Evolutionary conservation across 2,797 vertebrate genomes (phyloP).

Genomic region (Rhinogobio ventralis): DNA sequence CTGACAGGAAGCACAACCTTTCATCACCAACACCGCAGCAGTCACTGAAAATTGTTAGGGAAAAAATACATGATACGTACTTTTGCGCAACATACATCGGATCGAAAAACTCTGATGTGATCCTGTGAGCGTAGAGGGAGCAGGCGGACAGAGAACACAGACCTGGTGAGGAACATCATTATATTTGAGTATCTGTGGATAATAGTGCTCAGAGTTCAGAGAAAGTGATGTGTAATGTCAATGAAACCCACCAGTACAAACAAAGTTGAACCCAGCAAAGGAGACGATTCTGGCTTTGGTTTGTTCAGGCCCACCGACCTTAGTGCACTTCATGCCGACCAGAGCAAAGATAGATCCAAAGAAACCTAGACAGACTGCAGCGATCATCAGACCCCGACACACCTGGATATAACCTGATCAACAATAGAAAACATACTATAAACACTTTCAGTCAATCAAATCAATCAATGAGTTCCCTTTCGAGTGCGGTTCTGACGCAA

Average conservation of each 20-base stretch:
- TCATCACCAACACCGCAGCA: not conserved
- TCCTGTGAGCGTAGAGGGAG: conserved; percentile 94
- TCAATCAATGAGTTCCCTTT: not conserved
- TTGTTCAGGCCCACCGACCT: conserved; percentile 88
- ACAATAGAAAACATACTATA: not conserved
- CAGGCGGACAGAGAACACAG: conserved; percentile 90
- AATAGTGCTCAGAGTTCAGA: not conserved
- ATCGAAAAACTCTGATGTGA: conserved; percentile 95
- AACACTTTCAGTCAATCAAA: not conserved
- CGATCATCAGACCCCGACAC: conserved; percentile 93
- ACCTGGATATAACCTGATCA: conserved; percentile 91
- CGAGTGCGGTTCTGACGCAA: not conserved
- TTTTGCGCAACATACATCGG: conserved; percentile 92
- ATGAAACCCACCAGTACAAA: conserved; percentile 85
- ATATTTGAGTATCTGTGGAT: not conserved
- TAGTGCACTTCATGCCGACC: conserved; percentile 97
- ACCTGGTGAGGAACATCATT: conserved; percentile 74
- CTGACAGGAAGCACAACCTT: conserved; percentile 59
- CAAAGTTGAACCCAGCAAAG: conserved; percentile 87
- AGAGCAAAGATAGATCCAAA: conserved; percentile 88
- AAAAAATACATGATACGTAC: conserved; percentile 77
- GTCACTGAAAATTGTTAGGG: not conserved
- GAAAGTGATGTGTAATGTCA: not conserved
- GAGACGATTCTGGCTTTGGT: conserved; percentile 89
- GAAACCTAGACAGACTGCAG: conserved; percentile 90